phyloP scores from a whole-genome alignment of 1,140 invertebrate species.

The Harlomillsia oculata region DNA sequence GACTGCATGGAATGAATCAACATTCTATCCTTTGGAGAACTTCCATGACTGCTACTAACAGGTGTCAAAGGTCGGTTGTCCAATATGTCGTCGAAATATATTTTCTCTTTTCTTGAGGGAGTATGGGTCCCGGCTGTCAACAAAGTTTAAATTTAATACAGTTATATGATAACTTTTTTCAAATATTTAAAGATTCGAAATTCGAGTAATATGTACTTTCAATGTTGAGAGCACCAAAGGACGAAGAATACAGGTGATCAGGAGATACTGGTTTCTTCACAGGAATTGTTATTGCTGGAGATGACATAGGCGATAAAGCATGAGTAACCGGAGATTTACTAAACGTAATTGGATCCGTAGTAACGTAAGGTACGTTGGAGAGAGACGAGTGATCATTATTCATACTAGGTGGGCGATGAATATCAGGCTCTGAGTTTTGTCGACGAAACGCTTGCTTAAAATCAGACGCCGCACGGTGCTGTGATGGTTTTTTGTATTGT shows the following conservation, averaged over 20 bases:
- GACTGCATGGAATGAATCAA: conserved; percentile 15
- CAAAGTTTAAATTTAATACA: too few relatives aligned
- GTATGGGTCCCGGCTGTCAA: too few relatives aligned
- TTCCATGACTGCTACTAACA: conserved; percentile 50
- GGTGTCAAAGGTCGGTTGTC: too few relatives aligned
- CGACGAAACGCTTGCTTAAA: conserved; percentile 18
- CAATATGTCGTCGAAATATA: too few relatives aligned
- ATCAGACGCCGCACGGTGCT: too few relatives aligned
- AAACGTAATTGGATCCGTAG: too few relatives aligned
- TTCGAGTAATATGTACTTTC: conserved; percentile 32
- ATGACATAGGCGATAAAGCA: conserved; percentile 9
- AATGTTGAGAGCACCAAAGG: conserved; percentile 38
- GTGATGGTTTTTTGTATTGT: conserved; percentile 4
- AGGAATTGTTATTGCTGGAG: conserved; percentile 40
- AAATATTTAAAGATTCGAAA: too few relatives aligned
- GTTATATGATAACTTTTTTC: too few relatives aligned
- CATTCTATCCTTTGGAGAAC: conserved; percentile 35
- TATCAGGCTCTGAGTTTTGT: conserved; percentile 35
- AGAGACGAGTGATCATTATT: conserved; percentile 5
- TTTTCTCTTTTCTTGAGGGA: too few relatives aligned
- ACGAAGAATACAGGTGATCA: conserved; percentile 36
- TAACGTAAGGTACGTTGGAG: conserved; percentile 2
- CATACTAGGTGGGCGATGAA: conserved; percentile 13
- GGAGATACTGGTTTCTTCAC: conserved; percentile 29
- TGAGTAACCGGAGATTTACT: too few relatives aligned